Conservation (phyloP, 2,797 vertebrate genomes). For the Spinibarbus caldwelli region DNA sequence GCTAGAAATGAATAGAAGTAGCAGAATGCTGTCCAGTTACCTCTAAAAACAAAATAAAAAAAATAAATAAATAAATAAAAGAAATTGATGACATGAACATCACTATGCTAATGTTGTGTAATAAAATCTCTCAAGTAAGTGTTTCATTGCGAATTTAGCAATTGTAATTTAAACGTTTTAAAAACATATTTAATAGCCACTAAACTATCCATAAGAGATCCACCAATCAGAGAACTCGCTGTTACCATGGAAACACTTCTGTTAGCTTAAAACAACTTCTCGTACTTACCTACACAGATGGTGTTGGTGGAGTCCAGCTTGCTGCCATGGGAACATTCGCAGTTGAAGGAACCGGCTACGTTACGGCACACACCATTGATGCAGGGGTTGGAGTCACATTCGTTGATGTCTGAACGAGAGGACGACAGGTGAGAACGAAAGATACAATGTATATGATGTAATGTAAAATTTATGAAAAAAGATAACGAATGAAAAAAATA, state of each 20-base stretch:
- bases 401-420: slow-evolving; percentile 87
- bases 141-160: background rate
- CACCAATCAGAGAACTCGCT: background rate
- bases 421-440: background rate
- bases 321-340: slow-evolving; percentile 95
- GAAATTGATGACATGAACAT: no score
- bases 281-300: slow-evolving; percentile 92
- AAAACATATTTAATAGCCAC: background rate
- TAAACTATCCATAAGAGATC: background rate
- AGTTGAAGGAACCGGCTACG: slow-evolving; percentile 92
- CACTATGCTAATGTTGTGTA: background rate
- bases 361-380: slow-evolving; percentile 96
- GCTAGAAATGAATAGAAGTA: background rate
- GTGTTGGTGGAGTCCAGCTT: slow-evolving; percentile 94
- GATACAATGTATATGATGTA: background rate
- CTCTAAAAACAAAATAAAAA: background rate
- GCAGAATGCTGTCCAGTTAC: background rate
- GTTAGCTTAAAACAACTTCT: background rate
- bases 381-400: slow-evolving; percentile 94
- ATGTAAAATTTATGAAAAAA: background rate
- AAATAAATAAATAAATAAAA: no score
- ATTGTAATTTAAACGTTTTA: background rate
- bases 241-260: background rate
- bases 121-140: background rate
- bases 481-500: background rate